Conservation (phyloP, 2,113 vertebrate species). For the Chaetodon trifascialis region DNA sequence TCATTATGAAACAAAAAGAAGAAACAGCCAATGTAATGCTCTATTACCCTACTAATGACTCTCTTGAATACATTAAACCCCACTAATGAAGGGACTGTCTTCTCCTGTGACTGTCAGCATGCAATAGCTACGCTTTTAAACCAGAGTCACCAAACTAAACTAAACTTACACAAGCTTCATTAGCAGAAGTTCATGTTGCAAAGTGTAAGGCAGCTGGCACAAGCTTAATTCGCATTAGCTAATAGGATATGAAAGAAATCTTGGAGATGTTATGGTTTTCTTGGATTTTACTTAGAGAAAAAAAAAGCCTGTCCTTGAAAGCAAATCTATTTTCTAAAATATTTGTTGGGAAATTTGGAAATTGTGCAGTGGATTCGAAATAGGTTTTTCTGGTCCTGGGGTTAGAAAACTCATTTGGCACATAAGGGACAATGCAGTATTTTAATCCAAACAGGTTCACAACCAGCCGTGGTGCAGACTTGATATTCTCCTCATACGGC, state of each 20-base stretch:
- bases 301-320: neutral
- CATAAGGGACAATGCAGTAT: constrained; percentile 9
- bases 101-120: neutral
- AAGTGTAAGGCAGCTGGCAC: neutral
- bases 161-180: neutral
- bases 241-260: neutral
- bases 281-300: neutral
- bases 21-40: too few species aligned
- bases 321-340: neutral
- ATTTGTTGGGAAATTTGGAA: neutral
- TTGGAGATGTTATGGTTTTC: neutral
- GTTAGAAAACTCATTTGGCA: constrained; percentile 67
- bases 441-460: constrained; percentile 40
- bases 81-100: neutral
- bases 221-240: neutral
- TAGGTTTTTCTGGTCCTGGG: constrained; percentile 29
- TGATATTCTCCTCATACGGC: constrained; percentile 73
- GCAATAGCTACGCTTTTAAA: neutral
- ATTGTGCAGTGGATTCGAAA: constrained; percentile 25
- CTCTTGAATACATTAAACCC: neutral
- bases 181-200: neutral
- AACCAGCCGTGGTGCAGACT: constrained; percentile 47
- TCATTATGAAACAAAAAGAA: neutral
- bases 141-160: neutral
- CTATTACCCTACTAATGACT: too few species aligned